A percentile compares a stretch with the other conserved stretches of the same genome.
Conservation (phyloP, 1,140 invertebrate species). For the Metaphire vulgaris region DNA sequence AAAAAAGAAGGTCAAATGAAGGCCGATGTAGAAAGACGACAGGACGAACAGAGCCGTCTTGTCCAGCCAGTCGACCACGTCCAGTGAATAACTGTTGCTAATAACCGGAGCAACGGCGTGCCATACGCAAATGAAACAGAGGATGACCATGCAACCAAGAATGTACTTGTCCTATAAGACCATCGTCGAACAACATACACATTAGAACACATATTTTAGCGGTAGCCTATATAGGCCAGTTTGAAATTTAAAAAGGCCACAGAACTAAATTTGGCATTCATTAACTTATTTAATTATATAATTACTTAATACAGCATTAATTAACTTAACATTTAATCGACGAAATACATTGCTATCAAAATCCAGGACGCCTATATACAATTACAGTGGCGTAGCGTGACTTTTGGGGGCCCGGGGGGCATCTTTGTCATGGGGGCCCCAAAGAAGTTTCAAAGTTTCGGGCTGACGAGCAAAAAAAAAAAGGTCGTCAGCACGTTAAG, state of each 20-base stretch:
- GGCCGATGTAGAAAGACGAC: not conserved
- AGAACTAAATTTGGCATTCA: not conserved
- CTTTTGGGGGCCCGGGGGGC: too few relatives aligned
- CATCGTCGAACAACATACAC: not conserved
- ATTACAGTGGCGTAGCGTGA: too few relatives aligned
- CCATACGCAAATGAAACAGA: slow-evolving; percentile 47
- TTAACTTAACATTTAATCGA: not conserved
- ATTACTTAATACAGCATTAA: not conserved
- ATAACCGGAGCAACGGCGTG: slow-evolving; percentile 39
- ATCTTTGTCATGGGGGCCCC: too few relatives aligned
- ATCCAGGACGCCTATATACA: too few relatives aligned
- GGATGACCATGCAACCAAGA: slow-evolving; percentile 44
- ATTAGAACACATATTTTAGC: not conserved
- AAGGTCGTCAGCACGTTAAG: too few relatives aligned
- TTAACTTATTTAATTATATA: not conserved
- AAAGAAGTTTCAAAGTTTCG: too few relatives aligned
- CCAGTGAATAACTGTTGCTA: not conserved
- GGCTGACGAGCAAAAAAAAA: too few relatives aligned
- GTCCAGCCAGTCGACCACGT: not conserved
- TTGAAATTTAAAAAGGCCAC: not conserved
- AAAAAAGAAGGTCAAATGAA: not conserved
- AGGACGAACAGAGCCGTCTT: not conserved
- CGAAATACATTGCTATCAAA: not conserved
- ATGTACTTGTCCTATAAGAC: slow-evolving; percentile 47
- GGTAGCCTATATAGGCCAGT: too few relatives aligned